Percentiles rank a stretch among this genome's conserved stretches.
Conservation (phyloP, 1,140 invertebrate species). For the Drosophila quadrilineata region DNA sequence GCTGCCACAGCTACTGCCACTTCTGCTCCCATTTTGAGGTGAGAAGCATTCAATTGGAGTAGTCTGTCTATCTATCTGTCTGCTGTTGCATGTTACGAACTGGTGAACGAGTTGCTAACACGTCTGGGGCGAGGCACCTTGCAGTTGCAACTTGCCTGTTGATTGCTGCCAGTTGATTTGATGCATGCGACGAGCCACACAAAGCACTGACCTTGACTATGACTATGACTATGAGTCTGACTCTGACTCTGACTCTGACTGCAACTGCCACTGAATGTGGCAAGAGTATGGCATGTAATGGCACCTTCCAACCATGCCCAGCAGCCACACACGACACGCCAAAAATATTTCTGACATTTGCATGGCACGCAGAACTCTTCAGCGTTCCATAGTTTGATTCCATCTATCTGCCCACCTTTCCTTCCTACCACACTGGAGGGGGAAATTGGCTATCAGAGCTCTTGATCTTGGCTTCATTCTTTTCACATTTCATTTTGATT, state of each 20-base stretch:
- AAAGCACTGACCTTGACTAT: slow-evolving; percentile 66
- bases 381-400: no score
- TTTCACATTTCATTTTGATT: slow-evolving; percentile 60
- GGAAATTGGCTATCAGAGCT: slow-evolving; percentile 28
- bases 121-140: slow-evolving; percentile 73
- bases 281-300: slow-evolving; percentile 34
- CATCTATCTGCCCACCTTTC: no score
- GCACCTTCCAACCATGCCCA: slow-evolving; percentile 62
- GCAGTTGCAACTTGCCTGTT: slow-evolving; percentile 49
- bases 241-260: slow-evolving; percentile 37
- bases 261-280: slow-evolving; percentile 11
- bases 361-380: slow-evolving; percentile 62
- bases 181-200: slow-evolving; percentile 72
- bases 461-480: no score
- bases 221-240: slow-evolving; percentile 15
- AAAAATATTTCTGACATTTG: slow-evolving; percentile 74
- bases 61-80: slow-evolving; percentile 2
- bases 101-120: slow-evolving; percentile 59
- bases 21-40: slow-evolving; percentile 67
- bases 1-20: no score
- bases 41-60: slow-evolving; percentile 70
- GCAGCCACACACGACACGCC: slow-evolving; percentile 72
- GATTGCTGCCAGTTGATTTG: slow-evolving; percentile 67
- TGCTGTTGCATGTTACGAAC: slow-evolving; percentile 47
- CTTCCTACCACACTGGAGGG: no score